phyloP scores from a whole-genome alignment of 2,888 invertebrate genomes.

The Cepaea hortensis region DNA sequence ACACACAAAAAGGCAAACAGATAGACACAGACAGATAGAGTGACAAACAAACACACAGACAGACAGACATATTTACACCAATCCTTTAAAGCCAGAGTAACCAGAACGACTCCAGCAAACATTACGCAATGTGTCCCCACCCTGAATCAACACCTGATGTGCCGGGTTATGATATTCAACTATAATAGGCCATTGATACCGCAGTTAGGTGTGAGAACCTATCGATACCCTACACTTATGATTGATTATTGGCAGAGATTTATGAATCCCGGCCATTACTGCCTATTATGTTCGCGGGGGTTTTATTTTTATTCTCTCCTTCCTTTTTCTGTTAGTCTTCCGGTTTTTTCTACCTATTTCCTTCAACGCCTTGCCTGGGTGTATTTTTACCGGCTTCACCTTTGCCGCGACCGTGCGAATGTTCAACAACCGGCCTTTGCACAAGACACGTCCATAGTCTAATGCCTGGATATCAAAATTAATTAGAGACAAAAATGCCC shows the following conservation, averaged over 20 bases:
- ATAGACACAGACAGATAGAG: too few species aligned
- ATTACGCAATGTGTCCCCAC: neutral
- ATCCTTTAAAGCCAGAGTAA: neutral
- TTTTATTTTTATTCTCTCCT: conserved; percentile 18
- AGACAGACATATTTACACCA: neutral
- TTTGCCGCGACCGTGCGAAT: conserved; percentile 24
- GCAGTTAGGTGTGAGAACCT: conserved; percentile 5
- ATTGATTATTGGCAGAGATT: conserved; percentile 36
- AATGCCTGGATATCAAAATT: conserved; percentile 41
- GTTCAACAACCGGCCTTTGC: conserved; percentile 39
- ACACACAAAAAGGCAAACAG: too few species aligned
- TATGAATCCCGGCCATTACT: conserved; percentile 30
- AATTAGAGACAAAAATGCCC: conserved; percentile 35
- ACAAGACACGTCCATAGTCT: conserved; percentile 36
- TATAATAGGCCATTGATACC: neutral
- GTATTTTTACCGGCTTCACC: neutral
- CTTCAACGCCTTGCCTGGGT: neutral
- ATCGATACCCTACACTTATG: conserved; percentile 9
- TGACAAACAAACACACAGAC: too few species aligned
- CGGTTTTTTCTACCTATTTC: conserved; percentile 11
- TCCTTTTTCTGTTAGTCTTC: conserved; percentile 26
- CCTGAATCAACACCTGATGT: neutral
- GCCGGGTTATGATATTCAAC: neutral
- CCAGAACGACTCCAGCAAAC: neutral
- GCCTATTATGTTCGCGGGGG: neutral